phyloP scores from a whole-genome alignment of 1,140 invertebrate species.

The Vanessa tameamea region DNA sequence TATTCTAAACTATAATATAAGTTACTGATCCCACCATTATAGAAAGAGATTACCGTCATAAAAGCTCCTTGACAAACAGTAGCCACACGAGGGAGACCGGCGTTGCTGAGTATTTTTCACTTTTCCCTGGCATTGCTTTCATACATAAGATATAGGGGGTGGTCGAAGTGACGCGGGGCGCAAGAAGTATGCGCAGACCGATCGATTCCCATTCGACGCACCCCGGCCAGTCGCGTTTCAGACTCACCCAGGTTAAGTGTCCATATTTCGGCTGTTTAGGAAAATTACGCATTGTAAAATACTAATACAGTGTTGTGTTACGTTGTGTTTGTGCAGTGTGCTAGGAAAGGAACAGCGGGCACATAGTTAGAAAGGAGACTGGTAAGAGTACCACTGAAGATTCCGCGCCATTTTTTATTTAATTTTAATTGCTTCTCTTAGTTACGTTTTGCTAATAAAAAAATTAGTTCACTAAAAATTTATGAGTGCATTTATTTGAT shows the following conservation, averaged over 20 bases:
- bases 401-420: constrained; percentile 12
- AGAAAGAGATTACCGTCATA: constrained; percentile 20
- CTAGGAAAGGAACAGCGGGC: constrained; percentile 18
- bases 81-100: constrained; percentile 24
- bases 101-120: constrained; percentile 49
- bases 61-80: constrained; percentile 28
- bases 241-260: constrained; percentile 34
- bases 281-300: constrained; percentile 64
- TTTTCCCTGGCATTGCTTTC: constrained; percentile 60
- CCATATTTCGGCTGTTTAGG: constrained; percentile 25
- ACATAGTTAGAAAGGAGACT: constrained; percentile 9
- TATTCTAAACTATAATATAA: not conserved
- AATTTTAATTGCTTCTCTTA: constrained; percentile 6
- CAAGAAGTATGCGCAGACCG: constrained; percentile 64
- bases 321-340: constrained; percentile 47
- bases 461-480: not conserved
- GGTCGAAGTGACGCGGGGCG: constrained; percentile 52
- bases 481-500: not conserved
- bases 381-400: constrained; percentile 24
- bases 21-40: constrained; percentile 15
- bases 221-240: constrained; percentile 57
- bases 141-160: constrained; percentile 75
- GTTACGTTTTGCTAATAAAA: constrained; percentile 2
- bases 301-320: constrained; percentile 45
- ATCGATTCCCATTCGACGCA: constrained; percentile 62